Evolutionary conservation across 2,888 invertebrate genomes (phyloP), one percentile per base, ranked within the genome.

Genomic region (Harpalus rubripes): DNA sequence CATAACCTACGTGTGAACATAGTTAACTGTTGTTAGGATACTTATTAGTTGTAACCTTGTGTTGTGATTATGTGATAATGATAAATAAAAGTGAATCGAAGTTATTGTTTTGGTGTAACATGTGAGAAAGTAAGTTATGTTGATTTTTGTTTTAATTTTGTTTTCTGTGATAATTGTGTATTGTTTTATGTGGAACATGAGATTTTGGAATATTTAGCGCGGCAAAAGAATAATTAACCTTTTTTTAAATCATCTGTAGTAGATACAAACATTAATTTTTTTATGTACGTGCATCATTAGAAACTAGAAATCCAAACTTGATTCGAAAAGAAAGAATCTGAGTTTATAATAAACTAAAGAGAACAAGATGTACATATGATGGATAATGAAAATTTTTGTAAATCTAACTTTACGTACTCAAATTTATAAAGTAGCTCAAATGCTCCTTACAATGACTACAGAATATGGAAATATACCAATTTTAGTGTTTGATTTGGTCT

Each of bases 61-160:
- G 15, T 72, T 72, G 39, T 41, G 41, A 32, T 32, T 32, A 32
- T 32, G 32, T 32, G 32, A 32, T 32, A 32, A 32, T 32, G 6
- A 72, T 39, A 39, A 39, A 41, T 74, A 74, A 74, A 74, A 74
- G 72, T 74, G 72, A 68, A 68, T 68, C 15, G 26, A 63, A 68
- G 39, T 39, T 68, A 22, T 63, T 68, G 41, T 68, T 68, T 15
- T 39, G 68, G 15, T 68, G 39, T 26, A 68, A 15, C 8, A 68
- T 68, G 44, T 41, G 44, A 74, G 72, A 74, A 74, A 74, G 72
- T 74, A 44, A 44, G 26, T 12, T 74, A 39, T 18, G 41, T 74
- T 15, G 41, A 41, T 16, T 15, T 44, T 41, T 12, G 41, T 41
- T 74, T 74, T 74, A 74, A 44, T 74, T 74, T 74, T 74, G 44